Evolutionary conservation across 2,113 vertebrate species (phyloP).

Genomic region (Odocoileus hemionus): DNA sequence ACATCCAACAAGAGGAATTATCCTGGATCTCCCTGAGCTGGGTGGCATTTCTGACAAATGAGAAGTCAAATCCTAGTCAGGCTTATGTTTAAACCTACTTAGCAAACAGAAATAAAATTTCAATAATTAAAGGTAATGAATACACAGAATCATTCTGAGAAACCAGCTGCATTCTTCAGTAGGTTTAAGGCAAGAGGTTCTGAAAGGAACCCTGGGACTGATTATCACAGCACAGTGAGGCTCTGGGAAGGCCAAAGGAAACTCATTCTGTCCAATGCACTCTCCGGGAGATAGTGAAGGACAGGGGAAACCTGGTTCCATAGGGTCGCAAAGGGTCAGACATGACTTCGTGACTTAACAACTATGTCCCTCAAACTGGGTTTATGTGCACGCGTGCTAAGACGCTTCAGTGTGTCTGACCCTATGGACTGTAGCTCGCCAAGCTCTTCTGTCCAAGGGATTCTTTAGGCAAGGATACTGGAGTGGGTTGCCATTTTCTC

Average conservation of each 20-base stretch:
- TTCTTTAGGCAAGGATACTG: background rate
- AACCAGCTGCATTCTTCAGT: constrained; percentile 1
- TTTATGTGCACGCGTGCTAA: background rate
- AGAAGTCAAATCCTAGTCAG: constrained; percentile 30
- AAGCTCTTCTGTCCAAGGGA: background rate
- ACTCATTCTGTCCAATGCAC: background rate
- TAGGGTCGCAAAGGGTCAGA: background rate
- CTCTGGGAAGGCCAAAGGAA: background rate
- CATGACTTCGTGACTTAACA: background rate
- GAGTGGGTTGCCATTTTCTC: background rate
- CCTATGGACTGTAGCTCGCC: background rate
- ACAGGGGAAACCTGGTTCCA: background rate
- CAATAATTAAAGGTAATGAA: constrained; percentile 45
- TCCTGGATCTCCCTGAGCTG: background rate
- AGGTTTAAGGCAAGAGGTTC: background rate
- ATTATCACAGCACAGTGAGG: background rate
- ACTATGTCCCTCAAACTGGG: background rate
- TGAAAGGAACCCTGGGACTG: background rate
- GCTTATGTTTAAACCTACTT: constrained; percentile 30
- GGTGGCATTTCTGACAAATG: background rate
- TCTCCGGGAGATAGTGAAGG: background rate
- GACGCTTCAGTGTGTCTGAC: background rate
- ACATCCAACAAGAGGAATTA: background rate
- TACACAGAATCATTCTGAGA: background rate
- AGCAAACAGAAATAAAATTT: constrained; percentile 30